Evolutionary conservation across 2,888 invertebrate genomes (phyloP), one percentile per base, ranked within the genome.

Genomic region (Drosophila paracracens): DNA sequence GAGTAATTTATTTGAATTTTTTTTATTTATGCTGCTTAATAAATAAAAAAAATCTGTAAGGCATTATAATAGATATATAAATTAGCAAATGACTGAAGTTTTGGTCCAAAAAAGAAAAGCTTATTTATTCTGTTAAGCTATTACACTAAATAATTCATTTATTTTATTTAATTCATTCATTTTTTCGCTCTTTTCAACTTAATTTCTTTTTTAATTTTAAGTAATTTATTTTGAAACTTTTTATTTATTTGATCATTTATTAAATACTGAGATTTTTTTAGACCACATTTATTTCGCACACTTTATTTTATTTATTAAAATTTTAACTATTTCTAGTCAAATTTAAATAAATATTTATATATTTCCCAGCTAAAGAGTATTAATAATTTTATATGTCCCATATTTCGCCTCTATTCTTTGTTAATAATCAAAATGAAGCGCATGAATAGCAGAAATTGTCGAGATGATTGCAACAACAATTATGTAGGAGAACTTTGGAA

Each of bases 351-450:
- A 48, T 27, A 16, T 16, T 48, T 16, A 0, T 6, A 5, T 27
- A 16, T n/a, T 7, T 29, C 0, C 2, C 7, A 29, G 1, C 18
- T 10, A 11, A 25, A 68, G 76, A 13, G 73, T 53, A 62, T 76
- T 51, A 2, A 53, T 2, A 2, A 11, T 29, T 36, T 21, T 33
- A 10, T 16, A 0, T 11, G 10, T 1, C 7, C 1, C 18, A 27
- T 16, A 13, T 43, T 7, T 36, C n/a, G 16, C 2, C 2, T 3
- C 16, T 27, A 10, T 4, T 36, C 46, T 50, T 6, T 62, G 36
- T 48, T 36, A 52, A 57, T 48, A 70, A 25, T 18, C 38, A 33
- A 31, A 48, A 50, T 52, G 7, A 11, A 59, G 29, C 38, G 13
- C 36, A 36, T 58, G 51, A 56, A 58, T n/a, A 13, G 46, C 38